Evolutionary conservation across 2,797 vertebrate genomes (phyloP), one percentile per base, ranked within the genome.

Genomic region (Allobates femoralis): DNA sequence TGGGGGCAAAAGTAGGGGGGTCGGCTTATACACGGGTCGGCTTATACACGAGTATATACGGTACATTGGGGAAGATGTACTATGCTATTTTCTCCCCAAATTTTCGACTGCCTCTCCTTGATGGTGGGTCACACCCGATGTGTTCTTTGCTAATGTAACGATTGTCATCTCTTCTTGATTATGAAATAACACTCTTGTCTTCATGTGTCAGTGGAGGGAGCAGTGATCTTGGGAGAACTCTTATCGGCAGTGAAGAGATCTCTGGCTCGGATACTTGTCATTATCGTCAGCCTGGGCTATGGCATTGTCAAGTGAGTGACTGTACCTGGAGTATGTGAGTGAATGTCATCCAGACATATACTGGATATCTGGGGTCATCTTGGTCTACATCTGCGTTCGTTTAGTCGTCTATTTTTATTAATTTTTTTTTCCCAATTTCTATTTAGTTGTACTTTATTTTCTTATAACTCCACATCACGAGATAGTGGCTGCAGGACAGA

Each of bases 201-300:
- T 11, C 32, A 62, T n/a, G 83, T 91, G 18, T 85, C 83, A 99
- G 98, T 98, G 71, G 95, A 96, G 87, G 96, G 96, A 46, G 97
- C 97, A 55, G 94, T 97, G 87, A 97, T 99, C 86, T 95, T 99
- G 89, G 97, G 97, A 53, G 98, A 99, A 91, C 93, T 99, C 75
- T 96, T 99, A 67, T 99, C 98, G 0, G 97, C 97, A 5, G 94
- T 99, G 88, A 99, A 99, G 91, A 95, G 98, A 86, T 98, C 98
- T 0, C 90, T 99, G 58, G 98, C 98, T 88, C 96, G 98, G 87
- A 97, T 97, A 89, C 93, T 99, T 84, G 97, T 99, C 88, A 97
- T 99, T 89, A 98, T 99, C 56, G 97, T 99, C 90, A 99, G 97
- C 86, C 93, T 99, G 34, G 98, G 98, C 73, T 99, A 99, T 30